phyloP scores from a whole-genome alignment of 2,113 vertebrate species.

The Semnopithecus entellus region DNA sequence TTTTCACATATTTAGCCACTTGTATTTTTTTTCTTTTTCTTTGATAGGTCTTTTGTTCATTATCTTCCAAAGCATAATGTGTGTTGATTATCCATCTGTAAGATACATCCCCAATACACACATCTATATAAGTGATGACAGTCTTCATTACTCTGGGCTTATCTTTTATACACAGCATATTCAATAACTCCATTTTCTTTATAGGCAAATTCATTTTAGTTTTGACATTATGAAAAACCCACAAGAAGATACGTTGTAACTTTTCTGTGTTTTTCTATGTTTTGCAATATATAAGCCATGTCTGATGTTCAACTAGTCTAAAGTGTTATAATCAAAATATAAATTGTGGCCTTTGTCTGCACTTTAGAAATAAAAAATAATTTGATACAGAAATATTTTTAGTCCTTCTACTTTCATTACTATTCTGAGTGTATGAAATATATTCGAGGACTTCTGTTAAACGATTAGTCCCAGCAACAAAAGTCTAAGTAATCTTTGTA shows the following conservation, averaged over 20 bases:
- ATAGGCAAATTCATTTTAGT: not conserved
- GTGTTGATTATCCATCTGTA: not conserved
- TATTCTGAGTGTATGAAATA: not conserved
- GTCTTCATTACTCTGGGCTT: not conserved
- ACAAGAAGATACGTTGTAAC: not conserved
- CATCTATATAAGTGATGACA: not conserved
- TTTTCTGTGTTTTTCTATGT: not conserved
- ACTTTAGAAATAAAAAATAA: not conserved
- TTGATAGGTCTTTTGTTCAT: not conserved
- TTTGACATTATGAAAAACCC: slow-evolving; percentile 18
- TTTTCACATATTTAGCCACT: not conserved
- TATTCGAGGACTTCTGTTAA: not conserved
- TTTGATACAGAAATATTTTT: not conserved
- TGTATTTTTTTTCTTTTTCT: not conserved
- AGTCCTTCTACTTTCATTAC: not conserved
- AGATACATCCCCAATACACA: not conserved
- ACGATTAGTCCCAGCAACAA: not conserved
- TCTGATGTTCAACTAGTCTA: not conserved
- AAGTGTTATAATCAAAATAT: not conserved
- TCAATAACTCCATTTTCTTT: not conserved
- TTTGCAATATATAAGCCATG: not conserved
- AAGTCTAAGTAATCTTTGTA: not conserved
- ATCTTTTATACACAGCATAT: not conserved
- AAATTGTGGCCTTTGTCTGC: not conserved
- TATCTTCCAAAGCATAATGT: not conserved